Percentiles rank a stretch among this genome's conserved stretches.
Evolutionary conservation across 1,140 invertebrate genomes (phyloP).

Genomic region (Pogonomyrmex barbatus): DNA sequence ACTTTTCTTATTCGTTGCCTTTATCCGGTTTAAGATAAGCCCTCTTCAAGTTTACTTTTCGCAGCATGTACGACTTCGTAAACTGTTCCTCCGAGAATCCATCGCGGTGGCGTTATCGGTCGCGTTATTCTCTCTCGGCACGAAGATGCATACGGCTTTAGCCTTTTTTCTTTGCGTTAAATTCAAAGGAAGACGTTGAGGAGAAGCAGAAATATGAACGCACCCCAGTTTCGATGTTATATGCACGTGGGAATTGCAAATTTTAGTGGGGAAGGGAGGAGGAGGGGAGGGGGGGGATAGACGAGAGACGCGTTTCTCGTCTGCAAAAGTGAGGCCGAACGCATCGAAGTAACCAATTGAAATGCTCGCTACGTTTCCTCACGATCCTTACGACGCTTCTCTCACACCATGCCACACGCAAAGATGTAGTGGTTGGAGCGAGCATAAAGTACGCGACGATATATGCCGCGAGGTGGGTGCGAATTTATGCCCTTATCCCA

Average conservation of each 20-base stretch:
- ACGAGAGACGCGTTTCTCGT: conserved; percentile 44
- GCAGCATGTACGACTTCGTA: conserved; percentile 38
- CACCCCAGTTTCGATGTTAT: conserved; percentile 62
- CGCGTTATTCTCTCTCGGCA: conserved; percentile 39
- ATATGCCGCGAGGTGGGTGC: conserved; percentile 63
- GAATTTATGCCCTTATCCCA: conserved; percentile 74
- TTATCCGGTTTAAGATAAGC: conserved; percentile 31
- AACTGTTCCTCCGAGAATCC: conserved; percentile 60
- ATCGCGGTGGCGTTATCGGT: conserved; percentile 25
- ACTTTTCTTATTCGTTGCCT: neutral
- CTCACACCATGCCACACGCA: conserved; percentile 37
- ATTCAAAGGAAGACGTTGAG: conserved; percentile 47
- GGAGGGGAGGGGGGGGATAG: neutral
- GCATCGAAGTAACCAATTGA: conserved; percentile 76
- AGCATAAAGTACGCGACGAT: conserved; percentile 74
- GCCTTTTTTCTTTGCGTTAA: neutral
- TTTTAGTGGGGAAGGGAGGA: conserved; percentile 62
- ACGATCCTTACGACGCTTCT: conserved; percentile 58
- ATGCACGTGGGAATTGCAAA: conserved; percentile 79
- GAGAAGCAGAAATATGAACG: conserved; percentile 46
- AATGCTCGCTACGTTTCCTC: conserved; percentile 73
- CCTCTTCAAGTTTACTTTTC: conserved; percentile 31
- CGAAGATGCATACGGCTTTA: neutral
- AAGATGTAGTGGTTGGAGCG: conserved; percentile 55
- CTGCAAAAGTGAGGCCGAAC: conserved; percentile 64